phyloP scores from a whole-genome alignment of 2,113 vertebrate species.

The Lontra canadensis region DNA sequence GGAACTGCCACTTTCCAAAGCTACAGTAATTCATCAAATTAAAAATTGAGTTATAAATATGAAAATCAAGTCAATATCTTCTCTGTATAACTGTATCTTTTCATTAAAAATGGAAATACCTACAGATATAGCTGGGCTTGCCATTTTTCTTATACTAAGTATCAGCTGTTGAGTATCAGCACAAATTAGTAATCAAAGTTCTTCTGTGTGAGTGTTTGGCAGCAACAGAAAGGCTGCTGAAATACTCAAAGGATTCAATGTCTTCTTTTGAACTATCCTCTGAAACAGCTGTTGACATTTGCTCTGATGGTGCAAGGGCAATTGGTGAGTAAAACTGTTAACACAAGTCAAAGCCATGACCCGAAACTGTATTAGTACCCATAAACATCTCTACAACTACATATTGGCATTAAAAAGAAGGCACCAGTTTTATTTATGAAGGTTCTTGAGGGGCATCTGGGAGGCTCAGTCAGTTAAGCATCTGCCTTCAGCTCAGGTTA shows the following conservation, averaged over 20 bases:
- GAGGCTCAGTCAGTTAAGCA: neutral
- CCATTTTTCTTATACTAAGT: neutral
- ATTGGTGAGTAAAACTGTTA: neutral
- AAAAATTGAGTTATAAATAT: neutral
- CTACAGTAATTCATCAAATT: neutral
- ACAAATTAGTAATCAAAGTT: neutral
- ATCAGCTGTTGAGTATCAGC: neutral
- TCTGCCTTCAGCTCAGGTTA: neutral
- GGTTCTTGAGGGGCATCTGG: neutral
- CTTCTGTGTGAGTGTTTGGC: neutral
- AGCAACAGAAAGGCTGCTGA: neutral
- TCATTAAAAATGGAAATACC: neutral
- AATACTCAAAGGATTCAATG: neutral
- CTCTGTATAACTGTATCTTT: neutral
- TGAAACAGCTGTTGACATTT: neutral
- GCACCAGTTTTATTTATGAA: neutral
- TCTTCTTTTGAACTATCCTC: neutral
- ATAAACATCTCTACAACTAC: neutral
- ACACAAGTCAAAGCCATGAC: neutral
- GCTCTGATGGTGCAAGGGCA: neutral
- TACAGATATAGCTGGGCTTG: neutral
- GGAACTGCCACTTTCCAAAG: neutral
- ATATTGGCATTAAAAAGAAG: neutral
- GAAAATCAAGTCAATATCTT: neutral
- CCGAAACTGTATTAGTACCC: neutral